Evolutionary conservation across 2,113 vertebrate genomes (phyloP), one percentile per base, ranked within the genome.

Genomic region (Alces alces): DNA sequence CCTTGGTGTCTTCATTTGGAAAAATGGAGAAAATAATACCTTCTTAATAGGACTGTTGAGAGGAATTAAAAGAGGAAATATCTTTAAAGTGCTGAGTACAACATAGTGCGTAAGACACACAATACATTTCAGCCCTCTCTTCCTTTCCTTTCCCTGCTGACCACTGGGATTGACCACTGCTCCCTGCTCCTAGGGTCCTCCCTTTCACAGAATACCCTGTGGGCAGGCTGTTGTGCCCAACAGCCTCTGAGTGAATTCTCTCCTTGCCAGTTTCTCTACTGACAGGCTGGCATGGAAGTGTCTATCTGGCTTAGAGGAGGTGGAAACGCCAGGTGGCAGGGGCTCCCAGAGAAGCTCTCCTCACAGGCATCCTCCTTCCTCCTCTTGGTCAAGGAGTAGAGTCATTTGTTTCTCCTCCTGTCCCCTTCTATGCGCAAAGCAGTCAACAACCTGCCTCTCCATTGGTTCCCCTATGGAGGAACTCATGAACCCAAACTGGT

Each of bases 11-110:
- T 84, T 88, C 25, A 36, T 47, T 94, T 50, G 23, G 64, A 93
- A 85, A 96, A 86, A 91, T 58, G 30, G 86, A 93, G 80, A 89
- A 96, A 95, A 80, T 47, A 58, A 83, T 55, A 70, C 12, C 39
- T 84, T 82, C 7, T 83, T 94, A 92, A 80, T 58, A 88, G 11
- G 36, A 87, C 52, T 93, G 14, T 16, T 30, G 47, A 54, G 27
- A 66, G 13, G n/a, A 86, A 84, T 43, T 64, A 61, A 89, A 95
- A 93, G 39, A 58, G 33, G 17, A 97, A 89, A 54, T 39, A 64
- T 58, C 76, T 88, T 6, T 2, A 45, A 95, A 80, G 76, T 7
- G 0, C 64, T 84, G 47, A 76, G 57, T 17, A 76, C 13, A 92
- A 66, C 15, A 47, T 36, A 85, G 27, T 52, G 55, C 28, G 4